phyloP scores from a whole-genome alignment of 2,888 invertebrate species.

The Synergus laeviventris region DNA sequence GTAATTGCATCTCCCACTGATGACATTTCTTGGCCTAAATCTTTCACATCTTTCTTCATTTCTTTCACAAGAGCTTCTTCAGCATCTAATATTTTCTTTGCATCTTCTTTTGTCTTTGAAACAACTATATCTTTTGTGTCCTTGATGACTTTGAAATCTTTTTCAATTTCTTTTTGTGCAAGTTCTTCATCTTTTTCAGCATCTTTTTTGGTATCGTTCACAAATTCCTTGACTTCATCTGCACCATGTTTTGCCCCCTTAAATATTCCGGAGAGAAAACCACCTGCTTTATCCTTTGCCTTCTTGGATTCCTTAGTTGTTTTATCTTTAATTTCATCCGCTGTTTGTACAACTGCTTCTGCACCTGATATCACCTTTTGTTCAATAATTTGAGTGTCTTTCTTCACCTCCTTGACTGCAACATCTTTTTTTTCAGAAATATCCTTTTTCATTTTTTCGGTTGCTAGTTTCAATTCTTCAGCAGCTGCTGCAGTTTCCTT shows the following conservation, averaged over 20 bases:
- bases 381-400: slow-evolving; percentile 72
- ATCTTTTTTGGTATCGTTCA: background rate
- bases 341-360: slow-evolving; percentile 17
- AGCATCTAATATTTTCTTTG: slow-evolving; percentile 56
- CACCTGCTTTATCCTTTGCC: slow-evolving; percentile 60
- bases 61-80: background rate
- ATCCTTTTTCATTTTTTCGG: slow-evolving; percentile 22
- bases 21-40: slow-evolving; percentile 4
- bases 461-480: slow-evolving; percentile 19
- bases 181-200: background rate
- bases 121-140: slow-evolving; percentile 17
- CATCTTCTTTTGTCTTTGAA: background rate
- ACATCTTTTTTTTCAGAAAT: slow-evolving; percentile 38
- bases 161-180: background rate
- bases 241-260: slow-evolving; percentile 59
- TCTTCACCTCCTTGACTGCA: slow-evolving; percentile 70
- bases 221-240: slow-evolving; percentile 45
- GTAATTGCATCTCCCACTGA: background rate
- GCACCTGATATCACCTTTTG: slow-evolving; percentile 52
- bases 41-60: slow-evolving; percentile 49
- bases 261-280: slow-evolving; percentile 64
- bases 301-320: slow-evolving; percentile 56
- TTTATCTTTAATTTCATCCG: slow-evolving; percentile 49
- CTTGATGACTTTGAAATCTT: background rate
- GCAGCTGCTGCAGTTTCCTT: slow-evolving; percentile 27